Base-by-base conservation (phyloP, 2,888 invertebrate genomes). In the Platerodrilus igneus region DNA sequence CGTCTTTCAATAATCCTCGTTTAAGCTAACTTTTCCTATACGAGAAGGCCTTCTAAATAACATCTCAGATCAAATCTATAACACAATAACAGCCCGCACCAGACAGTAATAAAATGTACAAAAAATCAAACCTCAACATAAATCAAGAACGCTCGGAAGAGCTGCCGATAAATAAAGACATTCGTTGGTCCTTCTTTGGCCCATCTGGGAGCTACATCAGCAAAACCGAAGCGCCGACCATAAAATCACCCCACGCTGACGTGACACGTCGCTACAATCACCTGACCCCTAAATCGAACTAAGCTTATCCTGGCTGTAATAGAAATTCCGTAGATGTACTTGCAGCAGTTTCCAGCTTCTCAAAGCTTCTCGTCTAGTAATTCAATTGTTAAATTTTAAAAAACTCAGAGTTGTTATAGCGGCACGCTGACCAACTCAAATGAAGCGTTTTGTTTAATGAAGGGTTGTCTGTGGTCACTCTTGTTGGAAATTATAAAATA, bases 111-210 rank as follows among this genome's bases (percentile, higher is more conserved):
- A 58, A 57, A 59, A 56, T 56, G 52, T 50, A 52, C 51, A 55
- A 59, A 60, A 58, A 55, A 41, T 53, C 48, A 50, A 42, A 43
- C 51, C 45, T 51, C 51, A 51, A 45, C 51, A 55, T 59, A 59
- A 59, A 59, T 58, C 59, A 58, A 53, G 41, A 43, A 44, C 37
- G 46, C 31, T 34, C 41, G 37, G 52, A 56, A 57, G 54, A 57
- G 53, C 53, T 53, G 50, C 56, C 59, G 58, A 60, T 62, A 61
- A 60, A 60, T 61, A 61, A 60, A 58, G 53, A 57, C 58, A 54
- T 57, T 56, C 54, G 48, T 41, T 46, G 47, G 43, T 42, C 43
- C 40, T 45, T 41, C 40, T n/a, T 47, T 50, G 53, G 47, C 52
- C 56, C 59, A 56, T 53, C 52, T 55, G 56, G 54, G 54, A 56